These are phyloP conservation scores for Melanaphis sacchari DNA, from an alignment of 1,140 invertebrate genomes.

Conservation along the genomic window DNA sequence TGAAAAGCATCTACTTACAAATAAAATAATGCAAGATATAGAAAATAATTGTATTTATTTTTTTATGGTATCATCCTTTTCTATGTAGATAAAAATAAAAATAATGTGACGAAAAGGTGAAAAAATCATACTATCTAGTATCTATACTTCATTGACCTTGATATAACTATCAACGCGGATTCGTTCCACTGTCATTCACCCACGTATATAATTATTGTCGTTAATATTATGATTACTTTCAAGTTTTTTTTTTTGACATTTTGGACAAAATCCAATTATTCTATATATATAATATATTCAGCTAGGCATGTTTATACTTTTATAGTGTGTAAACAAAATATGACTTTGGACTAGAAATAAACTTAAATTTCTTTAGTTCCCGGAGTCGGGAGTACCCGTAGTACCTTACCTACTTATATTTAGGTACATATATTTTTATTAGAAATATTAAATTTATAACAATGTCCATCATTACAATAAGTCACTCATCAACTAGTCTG, in stretches of 20 bases:
- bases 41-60: constrained; percentile 4
- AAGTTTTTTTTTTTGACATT: constrained; percentile 21
- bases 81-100: not conserved
- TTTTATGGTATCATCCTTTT: not conserved
- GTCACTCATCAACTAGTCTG: not conserved
- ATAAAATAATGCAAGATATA: not conserved
- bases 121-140: constrained; percentile 22
- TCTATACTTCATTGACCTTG: constrained; percentile 30
- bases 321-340: constrained; percentile 28
- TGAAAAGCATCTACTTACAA: not conserved
- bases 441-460: not conserved
- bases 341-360: constrained; percentile 39
- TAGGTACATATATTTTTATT: not conserved
- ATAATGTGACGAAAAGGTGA: constrained; percentile 29
- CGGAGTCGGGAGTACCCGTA: not conserved
- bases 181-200: constrained; percentile 54
- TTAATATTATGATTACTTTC: constrained; percentile 43
- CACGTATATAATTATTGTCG: constrained; percentile 37
- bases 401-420: not conserved
- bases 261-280: constrained; percentile 51
- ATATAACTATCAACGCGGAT: constrained; percentile 23
- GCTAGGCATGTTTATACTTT: not conserved
- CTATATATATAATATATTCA: constrained; percentile 51
- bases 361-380: not conserved
- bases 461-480: too few relatives aligned